These are phyloP conservation scores for Nasonia vitripennis DNA, from an alignment of 1,140 invertebrate genomes.

Conservation along the genomic window DNA sequence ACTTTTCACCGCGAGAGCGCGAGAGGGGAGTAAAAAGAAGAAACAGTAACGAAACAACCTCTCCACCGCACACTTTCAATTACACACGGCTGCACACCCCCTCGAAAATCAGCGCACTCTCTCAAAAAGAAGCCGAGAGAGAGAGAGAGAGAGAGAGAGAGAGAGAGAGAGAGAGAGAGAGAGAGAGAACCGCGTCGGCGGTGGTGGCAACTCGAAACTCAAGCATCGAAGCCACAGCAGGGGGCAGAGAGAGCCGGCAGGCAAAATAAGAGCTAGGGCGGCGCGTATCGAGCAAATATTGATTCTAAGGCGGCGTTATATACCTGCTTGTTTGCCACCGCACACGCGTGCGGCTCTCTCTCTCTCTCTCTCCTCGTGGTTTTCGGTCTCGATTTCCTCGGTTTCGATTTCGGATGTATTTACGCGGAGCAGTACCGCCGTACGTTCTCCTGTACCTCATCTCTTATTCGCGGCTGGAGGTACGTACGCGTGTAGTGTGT, in stretches of 20 bases:
- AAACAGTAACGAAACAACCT: background rate
- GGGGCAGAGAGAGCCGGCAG: background rate
- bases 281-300: conserved; percentile 48
- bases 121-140: conserved; percentile 6
- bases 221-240: background rate
- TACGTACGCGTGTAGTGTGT: background rate
- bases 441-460: background rate
- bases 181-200: background rate
- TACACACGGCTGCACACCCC: background rate
- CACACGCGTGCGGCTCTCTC: background rate
- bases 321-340: conserved; percentile 23
- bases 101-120: background rate
- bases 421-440: background rate
- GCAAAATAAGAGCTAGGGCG: conserved; percentile 5
- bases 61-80: background rate
- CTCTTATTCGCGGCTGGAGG: background rate
- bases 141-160: background rate
- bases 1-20: background rate
- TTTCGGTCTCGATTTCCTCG: conserved; percentile 38
- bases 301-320: conserved; percentile 19
- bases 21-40: background rate
- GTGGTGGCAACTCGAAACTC: background rate
- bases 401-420: conserved; percentile 28
- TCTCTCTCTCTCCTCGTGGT: background rate
- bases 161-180: background rate